phyloP scores from a whole-genome alignment of 2,888 invertebrate genomes.

The Spisula solida region DNA sequence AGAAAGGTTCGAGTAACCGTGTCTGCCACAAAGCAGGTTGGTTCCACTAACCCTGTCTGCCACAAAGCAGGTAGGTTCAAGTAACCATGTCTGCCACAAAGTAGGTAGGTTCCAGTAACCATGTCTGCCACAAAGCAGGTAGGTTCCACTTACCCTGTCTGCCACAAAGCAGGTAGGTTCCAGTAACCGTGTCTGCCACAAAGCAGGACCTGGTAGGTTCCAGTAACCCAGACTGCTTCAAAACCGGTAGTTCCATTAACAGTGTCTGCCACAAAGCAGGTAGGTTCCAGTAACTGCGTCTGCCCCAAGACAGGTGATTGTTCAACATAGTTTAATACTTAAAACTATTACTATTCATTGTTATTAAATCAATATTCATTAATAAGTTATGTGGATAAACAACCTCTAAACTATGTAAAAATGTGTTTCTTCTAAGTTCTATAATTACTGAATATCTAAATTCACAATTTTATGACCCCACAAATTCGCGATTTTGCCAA shows the following conservation, averaged over 20 bases:
- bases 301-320: too few relatives aligned
- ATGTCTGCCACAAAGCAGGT: slow-evolving; percentile 81
- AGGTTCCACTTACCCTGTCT: slow-evolving; percentile 83
- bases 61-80: slow-evolving; percentile 80
- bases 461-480: too few relatives aligned
- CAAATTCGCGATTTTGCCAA: too few relatives aligned
- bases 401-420: too few relatives aligned
- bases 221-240: slow-evolving; percentile 82
- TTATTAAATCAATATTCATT: too few relatives aligned
- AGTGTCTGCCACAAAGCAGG: slow-evolving; percentile 40
- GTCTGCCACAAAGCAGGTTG: slow-evolving; percentile 81
- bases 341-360: too few relatives aligned
- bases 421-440: too few relatives aligned
- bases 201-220: slow-evolving; percentile 82
- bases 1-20: slow-evolving; percentile 84
- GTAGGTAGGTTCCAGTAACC: slow-evolving; percentile 83
- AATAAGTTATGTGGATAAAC: too few relatives aligned
- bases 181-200: slow-evolving; percentile 82
- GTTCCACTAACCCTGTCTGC: slow-evolving; percentile 83
- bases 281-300: too few relatives aligned
- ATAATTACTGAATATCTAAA: too few relatives aligned
- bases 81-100: slow-evolving; percentile 82
- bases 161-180: slow-evolving; percentile 82
- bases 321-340: too few relatives aligned
- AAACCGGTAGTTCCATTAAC: too few relatives aligned